Conservation (phyloP, 2,113 vertebrate genomes). For the Phodopus roborovskii region DNA sequence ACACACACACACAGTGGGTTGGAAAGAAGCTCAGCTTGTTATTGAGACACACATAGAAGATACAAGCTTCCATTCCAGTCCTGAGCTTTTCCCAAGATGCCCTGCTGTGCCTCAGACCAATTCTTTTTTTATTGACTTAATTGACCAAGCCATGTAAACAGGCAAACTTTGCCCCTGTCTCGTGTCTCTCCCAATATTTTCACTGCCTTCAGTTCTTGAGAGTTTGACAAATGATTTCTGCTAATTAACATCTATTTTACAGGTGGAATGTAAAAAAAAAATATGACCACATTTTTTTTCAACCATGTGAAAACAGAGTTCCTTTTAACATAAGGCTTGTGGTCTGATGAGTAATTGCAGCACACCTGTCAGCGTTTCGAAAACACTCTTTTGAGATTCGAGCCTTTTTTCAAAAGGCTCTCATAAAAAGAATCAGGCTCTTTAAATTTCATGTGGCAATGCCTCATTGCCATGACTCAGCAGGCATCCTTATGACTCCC, state of each 20-base stretch:
- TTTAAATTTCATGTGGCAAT: constrained; percentile 55
- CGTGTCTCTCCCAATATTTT: neutral
- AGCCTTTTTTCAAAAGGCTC: constrained; percentile 60
- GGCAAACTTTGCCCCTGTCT: neutral
- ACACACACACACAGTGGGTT: neutral
- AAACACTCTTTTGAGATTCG: constrained; percentile 64
- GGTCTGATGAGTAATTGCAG: constrained; percentile 60
- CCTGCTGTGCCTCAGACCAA: constrained; percentile 65
- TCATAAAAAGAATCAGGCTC: constrained; percentile 67
- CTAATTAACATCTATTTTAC: constrained; percentile 50
- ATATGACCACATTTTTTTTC: neutral
- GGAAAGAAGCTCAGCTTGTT: neutral
- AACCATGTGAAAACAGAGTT: neutral
- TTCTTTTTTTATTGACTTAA: constrained; percentile 58
- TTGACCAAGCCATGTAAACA: neutral
- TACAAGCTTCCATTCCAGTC: neutral
- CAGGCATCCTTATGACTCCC: constrained; percentile 55
- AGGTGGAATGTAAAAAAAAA: constrained; percentile 17
- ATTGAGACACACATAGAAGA: constrained; percentile 31
- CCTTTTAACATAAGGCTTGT: neutral
- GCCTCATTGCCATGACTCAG: constrained; percentile 55
- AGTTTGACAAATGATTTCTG: neutral
- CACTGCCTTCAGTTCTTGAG: neutral
- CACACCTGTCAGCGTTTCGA: constrained; percentile 51
- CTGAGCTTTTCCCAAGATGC: neutral